Conservation (phyloP, 2,113 vertebrate species). For the Corynorhinus townsendii region DNA sequence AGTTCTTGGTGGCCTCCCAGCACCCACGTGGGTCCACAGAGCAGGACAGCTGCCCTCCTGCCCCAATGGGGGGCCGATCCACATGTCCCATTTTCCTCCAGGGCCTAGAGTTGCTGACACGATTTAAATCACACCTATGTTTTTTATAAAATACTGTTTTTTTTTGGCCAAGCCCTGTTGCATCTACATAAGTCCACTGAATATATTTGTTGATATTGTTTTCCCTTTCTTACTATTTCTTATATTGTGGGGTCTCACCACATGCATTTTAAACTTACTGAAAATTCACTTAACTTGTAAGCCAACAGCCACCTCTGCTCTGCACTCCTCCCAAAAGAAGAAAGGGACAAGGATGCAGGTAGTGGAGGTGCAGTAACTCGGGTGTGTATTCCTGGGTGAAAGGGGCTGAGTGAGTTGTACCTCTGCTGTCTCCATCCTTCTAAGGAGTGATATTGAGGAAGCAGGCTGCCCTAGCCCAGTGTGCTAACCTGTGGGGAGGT, state of each 20-base stretch:
- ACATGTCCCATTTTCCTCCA: not conserved
- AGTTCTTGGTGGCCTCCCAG: not conserved
- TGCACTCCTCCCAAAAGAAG: not conserved
- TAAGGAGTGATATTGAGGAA: not conserved
- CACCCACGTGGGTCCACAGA: no score
- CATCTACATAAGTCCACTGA: not conserved
- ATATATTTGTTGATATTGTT: not conserved
- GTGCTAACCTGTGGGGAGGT: not conserved
- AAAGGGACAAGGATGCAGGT: not conserved
- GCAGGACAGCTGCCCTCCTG: no score
- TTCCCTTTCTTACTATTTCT: not conserved
- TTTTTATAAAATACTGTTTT: not conserved
- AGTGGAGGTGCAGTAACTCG: not conserved
- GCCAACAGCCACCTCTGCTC: not conserved
- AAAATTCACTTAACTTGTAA: not conserved
- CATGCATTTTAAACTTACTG: not conserved
- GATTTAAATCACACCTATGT: not conserved
- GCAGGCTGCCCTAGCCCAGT: not conserved
- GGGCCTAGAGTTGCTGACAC: not conserved
- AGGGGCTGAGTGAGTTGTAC: not conserved
- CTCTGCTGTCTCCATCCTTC: not conserved
- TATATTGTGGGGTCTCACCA: not conserved
- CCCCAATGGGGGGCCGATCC: not conserved
- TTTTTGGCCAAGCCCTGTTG: not conserved
- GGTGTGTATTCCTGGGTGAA: not conserved